A percentile compares a stretch with the other conserved stretches of the same genome.
Evolutionary conservation across 1,140 invertebrate genomes (phyloP).

Genomic region (Maconellicoccus hirsutus): DNA sequence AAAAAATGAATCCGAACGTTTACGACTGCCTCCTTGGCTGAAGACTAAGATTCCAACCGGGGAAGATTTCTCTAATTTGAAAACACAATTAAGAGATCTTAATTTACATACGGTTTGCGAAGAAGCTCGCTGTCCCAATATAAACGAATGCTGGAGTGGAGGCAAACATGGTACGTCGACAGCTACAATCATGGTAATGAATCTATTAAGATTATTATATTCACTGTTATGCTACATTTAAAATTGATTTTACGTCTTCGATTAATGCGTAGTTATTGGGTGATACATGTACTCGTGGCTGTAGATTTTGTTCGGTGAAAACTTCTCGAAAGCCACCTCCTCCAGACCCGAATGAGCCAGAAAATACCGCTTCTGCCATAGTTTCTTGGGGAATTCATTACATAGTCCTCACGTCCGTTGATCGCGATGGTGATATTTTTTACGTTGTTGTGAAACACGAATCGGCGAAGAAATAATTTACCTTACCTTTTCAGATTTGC

Average conservation of each 20-base stretch:
- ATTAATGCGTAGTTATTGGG: slow-evolving; percentile 76
- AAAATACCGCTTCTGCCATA: slow-evolving; percentile 86
- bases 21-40: slow-evolving; percentile 91
- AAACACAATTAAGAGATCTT: slow-evolving; percentile 71
- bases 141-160: slow-evolving; percentile 99
- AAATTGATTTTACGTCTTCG: too few relatives aligned
- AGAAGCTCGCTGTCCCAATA: slow-evolving; percentile 97
- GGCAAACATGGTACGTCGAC: slow-evolving; percentile 74
- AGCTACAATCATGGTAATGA: slow-evolving; percentile 80
- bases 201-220: too few relatives aligned
- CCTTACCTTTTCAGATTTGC: slow-evolving; percentile 50
- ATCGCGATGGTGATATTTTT: slow-evolving; percentile 67
- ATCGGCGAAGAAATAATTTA: neutral
- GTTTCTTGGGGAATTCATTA: slow-evolving; percentile 92
- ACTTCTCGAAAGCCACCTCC: slow-evolving; percentile 83
- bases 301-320: slow-evolving; percentile 98
- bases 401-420: slow-evolving; percentile 94
- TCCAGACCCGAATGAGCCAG: slow-evolving; percentile 80
- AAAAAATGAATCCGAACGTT: slow-evolving; percentile 64
- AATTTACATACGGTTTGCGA: slow-evolving; percentile 97
- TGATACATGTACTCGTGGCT: slow-evolving; percentile 83
- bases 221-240: too few relatives aligned
- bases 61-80: slow-evolving; percentile 71
- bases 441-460: slow-evolving; percentile 19
- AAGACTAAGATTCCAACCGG: slow-evolving; percentile 90